Evolutionary conservation across 2,113 vertebrate genomes (phyloP).

Genomic region (Triplophysa dalaica): DNA sequence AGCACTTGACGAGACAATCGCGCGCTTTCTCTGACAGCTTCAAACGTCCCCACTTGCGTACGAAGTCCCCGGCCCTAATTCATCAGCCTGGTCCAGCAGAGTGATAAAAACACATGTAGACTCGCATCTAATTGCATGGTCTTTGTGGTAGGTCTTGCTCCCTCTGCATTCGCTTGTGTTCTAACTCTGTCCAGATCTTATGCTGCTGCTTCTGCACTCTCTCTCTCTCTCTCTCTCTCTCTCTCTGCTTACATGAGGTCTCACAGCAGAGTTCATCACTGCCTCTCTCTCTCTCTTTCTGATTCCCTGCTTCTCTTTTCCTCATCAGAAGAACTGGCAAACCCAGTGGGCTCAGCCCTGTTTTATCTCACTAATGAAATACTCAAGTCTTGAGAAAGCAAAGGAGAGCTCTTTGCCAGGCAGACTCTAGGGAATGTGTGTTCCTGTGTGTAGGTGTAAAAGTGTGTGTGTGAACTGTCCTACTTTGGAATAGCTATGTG

Average conservation of each 20-base stretch:
- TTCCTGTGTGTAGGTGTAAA: conserved; percentile 48
- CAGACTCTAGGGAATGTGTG: conserved; percentile 47
- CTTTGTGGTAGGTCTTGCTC: conserved; percentile 56
- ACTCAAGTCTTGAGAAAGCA: conserved; percentile 67
- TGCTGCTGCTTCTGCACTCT: conserved; percentile 58
- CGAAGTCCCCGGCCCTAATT: conserved; percentile 43
- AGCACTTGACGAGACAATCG: conserved; percentile 37
- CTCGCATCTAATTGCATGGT: conserved; percentile 48
- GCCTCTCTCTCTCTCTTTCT: conserved; percentile 59
- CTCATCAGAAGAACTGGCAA: conserved; percentile 69
- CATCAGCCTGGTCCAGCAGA: conserved; percentile 47
- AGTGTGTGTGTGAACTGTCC: conserved; percentile 43
- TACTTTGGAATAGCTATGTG: conserved; percentile 52
- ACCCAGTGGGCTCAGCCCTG: conserved; percentile 66
- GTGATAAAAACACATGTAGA: conserved; percentile 50
- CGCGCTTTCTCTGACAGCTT: conserved; percentile 38
- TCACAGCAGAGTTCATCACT: conserved; percentile 74
- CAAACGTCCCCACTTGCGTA: conserved; percentile 50
- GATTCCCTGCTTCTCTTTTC: conserved; percentile 54
- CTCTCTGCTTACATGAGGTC: conserved; percentile 71
- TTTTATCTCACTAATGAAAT: conserved; percentile 78
- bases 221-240: conserved; percentile 37
- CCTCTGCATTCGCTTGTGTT: conserved; percentile 45
- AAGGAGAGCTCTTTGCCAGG: conserved; percentile 62
- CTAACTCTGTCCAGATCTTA: conserved; percentile 57